Evolutionary conservation across 2,797 vertebrate species (phyloP).

Genomic region (Apogon talboti): DNA sequence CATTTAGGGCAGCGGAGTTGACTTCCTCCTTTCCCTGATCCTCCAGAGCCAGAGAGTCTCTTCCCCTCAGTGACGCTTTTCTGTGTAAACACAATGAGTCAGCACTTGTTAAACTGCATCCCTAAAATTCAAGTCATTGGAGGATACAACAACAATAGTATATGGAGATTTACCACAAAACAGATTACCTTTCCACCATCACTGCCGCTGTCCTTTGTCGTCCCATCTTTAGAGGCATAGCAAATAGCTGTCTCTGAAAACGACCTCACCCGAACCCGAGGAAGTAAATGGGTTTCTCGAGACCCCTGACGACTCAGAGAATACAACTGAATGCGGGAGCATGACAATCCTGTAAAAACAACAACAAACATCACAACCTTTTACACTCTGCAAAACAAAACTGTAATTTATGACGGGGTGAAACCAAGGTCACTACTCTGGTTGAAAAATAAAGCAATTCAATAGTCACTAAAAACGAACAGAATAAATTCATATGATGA

Average conservation of each 20-base stretch:
- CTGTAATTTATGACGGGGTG: not conserved
- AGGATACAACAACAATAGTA: not conserved
- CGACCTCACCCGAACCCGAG: slow-evolving; percentile 83
- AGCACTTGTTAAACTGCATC: slow-evolving; percentile 6
- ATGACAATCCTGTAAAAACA: slow-evolving; percentile 85
- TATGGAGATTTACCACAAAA: not conserved
- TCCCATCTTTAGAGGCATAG: slow-evolving; percentile 92
- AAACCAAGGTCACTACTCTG: not conserved
- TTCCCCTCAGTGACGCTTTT: slow-evolving; percentile 89
- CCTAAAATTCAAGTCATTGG: not conserved
- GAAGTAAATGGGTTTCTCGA: slow-evolving; percentile 84
- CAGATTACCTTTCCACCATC: slow-evolving; percentile 91
- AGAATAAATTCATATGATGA: not conserved
- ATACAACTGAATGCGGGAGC: slow-evolving; percentile 86
- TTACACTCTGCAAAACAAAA: not conserved
- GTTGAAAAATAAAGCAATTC: too few species aligned
- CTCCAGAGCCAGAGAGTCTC: slow-evolving; percentile 89
- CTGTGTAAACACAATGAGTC: slow-evolving; percentile 70
- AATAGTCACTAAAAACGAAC: too few species aligned
- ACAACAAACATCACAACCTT: not conserved
- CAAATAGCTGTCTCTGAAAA: slow-evolving; percentile 91
- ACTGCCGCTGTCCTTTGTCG: slow-evolving; percentile 89
- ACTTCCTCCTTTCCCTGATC: slow-evolving; percentile 94
- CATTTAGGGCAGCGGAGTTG: slow-evolving; percentile 97
- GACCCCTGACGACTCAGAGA: slow-evolving; percentile 86